Conservation (phyloP, 2,888 invertebrate genomes). For the Craniophora ligustri region DNA sequence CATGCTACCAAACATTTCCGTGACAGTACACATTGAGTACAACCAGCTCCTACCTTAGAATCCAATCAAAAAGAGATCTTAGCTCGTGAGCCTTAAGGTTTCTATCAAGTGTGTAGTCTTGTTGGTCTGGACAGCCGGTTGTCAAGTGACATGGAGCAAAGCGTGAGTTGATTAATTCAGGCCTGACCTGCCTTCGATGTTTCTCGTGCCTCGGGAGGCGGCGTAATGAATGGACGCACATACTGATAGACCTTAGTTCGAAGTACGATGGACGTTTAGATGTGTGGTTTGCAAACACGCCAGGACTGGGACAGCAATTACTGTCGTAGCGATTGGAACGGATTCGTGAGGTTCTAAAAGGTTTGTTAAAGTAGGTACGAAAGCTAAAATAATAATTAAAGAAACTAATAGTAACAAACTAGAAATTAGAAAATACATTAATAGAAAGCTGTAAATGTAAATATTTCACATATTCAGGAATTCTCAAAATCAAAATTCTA, state of each 20-base stretch:
- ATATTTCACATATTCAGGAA: not conserved
- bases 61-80: slow-evolving; percentile 14
- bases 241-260: slow-evolving; percentile 34
- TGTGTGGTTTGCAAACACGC: slow-evolving; percentile 39
- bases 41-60: slow-evolving; percentile 23
- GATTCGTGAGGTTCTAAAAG: not conserved
- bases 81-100: slow-evolving; percentile 22
- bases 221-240: slow-evolving; percentile 46
- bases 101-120: slow-evolving; percentile 21
- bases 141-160: slow-evolving; percentile 64
- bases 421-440: not conserved
- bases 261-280: slow-evolving; percentile 35
- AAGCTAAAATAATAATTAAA: too few species aligned
- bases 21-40: slow-evolving; percentile 47
- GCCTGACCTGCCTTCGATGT: slow-evolving; percentile 65
- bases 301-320: slow-evolving; percentile 17
- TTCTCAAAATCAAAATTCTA: not conserved
- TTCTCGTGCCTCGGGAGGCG: slow-evolving; percentile 59
- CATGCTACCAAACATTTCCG: slow-evolving; percentile 55
- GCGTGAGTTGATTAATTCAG: slow-evolving; percentile 71
- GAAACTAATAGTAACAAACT: not conserved
- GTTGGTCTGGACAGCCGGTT: slow-evolving; percentile 53
- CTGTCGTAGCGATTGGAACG: not conserved
- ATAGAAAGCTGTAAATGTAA: not conserved
- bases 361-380: not conserved